Base-by-base conservation (phyloP, 2,113 vertebrate species). In the Prionailurus viverrinus region DNA sequence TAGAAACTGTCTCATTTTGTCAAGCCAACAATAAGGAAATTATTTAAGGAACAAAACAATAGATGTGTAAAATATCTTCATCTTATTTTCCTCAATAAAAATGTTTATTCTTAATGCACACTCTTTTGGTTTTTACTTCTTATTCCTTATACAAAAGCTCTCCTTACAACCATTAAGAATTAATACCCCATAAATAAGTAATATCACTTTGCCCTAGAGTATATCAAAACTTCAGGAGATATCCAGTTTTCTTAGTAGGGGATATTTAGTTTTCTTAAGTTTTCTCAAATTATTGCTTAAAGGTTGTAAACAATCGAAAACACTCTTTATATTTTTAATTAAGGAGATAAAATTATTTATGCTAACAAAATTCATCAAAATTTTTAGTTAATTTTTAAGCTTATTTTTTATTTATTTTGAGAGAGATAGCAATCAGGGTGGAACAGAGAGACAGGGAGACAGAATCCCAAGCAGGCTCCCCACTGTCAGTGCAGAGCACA, bases 151-250 rank as follows among this genome's bases (percentile, higher is more conserved):
- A 78, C 36, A 91, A 85, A 80, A 41, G 5, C 8, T 93, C 12
- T 90, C 9, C 90, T 90, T 85, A 45, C 51, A 89, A 80, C 5
- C 4, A 95, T 90, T 74, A 92, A 79, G 76, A 69, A 80, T 92
- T 89, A 86, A 87, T 95, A 55, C 45, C 27, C 69, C 48, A 92
- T 78, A 84, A 68, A 58, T 86, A 97, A 85, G 14, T 65, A 92
- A 89, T 61, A 93, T 63, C 23, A 93, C 21, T 90, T 92, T 86
- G 11, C 14, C 45, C 31, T 80, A 66, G 0, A 41, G 53, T 29
- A 16, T 61, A 73, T 96, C 41, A 78, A 96, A 76, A 79, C 25
- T 53, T 76, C 15, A 79, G 88, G 41, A 82, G 25, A 58, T 29
- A 95, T 11, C 63, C 68, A 88, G 71, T 55, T 92, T 82, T 66